phyloP scores from a whole-genome alignment of 2,113 vertebrate genomes.

The Regulus satrapa region DNA sequence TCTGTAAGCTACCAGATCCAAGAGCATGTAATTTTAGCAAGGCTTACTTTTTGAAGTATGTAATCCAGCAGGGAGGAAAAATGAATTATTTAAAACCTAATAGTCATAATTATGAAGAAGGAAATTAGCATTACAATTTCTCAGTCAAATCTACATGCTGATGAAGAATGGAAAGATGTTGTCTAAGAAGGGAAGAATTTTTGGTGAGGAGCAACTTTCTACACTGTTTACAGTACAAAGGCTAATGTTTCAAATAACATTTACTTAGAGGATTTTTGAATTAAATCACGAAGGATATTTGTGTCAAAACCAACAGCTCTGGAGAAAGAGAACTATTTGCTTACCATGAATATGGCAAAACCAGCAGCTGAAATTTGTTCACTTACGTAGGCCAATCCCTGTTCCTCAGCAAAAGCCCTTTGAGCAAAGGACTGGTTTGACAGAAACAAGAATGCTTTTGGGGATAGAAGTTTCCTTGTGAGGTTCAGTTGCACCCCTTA shows the following conservation, averaged over 20 bases:
- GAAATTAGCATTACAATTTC: conserved; percentile 44
- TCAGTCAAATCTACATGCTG: conserved; percentile 17
- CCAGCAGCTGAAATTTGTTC: neutral
- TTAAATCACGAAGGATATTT: neutral
- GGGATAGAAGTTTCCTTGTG: neutral
- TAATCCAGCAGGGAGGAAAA: neutral
- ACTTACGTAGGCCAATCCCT: neutral
- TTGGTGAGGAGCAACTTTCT: neutral
- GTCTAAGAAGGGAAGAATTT: neutral
- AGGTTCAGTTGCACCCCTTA: neutral
- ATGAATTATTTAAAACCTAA: conserved; percentile 56
- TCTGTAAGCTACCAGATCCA: conserved; percentile 26
- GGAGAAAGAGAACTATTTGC: neutral
- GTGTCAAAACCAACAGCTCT: neutral
- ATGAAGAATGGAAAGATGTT: neutral
- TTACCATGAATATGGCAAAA: neutral
- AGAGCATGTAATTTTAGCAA: conserved; percentile 44
- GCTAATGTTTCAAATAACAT: neutral
- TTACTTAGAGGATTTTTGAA: neutral
- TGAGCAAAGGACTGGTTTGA: neutral
- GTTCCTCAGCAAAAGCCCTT: neutral
- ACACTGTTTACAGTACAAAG: neutral
- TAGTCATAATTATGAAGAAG: conserved; percentile 45
- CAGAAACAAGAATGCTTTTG: neutral
- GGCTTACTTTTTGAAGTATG: conserved; percentile 43